Evolutionary conservation across 2,888 invertebrate species (phyloP).

Genomic region (Criorhina ranunculi): DNA sequence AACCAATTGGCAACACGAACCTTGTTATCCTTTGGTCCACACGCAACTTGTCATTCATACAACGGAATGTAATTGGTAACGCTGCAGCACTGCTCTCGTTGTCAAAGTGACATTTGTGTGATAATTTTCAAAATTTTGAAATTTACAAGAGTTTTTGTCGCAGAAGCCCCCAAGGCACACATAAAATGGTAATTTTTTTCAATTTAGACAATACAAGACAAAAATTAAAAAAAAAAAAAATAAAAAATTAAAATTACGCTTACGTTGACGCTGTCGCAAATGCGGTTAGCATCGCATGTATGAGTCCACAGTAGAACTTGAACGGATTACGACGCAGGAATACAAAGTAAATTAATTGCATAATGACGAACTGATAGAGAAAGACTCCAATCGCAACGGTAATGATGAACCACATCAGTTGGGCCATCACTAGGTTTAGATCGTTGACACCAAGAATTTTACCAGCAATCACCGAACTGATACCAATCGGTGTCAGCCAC

Average conservation of each 20-base stretch:
- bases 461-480: conserved; percentile 92
- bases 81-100: conserved; percentile 90
- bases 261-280: conserved; percentile 96
- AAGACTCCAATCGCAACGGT: conserved; percentile 93
- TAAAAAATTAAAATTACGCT: conserved; percentile 84
- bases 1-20: conserved; percentile 95
- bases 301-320: conserved; percentile 92
- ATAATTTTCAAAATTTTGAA: conserved; percentile 7
- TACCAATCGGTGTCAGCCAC: conserved; percentile 95
- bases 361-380: conserved; percentile 92
- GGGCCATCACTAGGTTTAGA: conserved; percentile 87
- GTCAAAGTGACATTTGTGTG: not conserved
- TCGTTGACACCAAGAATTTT: conserved; percentile 84
- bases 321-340: conserved; percentile 93
- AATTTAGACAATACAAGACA: conserved; percentile 54
- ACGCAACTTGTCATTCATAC: conserved; percentile 93
- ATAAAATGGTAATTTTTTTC: conserved; percentile 57
- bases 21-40: conserved; percentile 93
- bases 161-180: conserved; percentile 25
- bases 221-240: conserved; percentile 71
- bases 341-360: conserved; percentile 93
- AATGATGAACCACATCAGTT: conserved; percentile 90
- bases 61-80: conserved; percentile 93
- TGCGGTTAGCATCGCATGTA: conserved; percentile 93
- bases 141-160: conserved; percentile 9